Evolutionary conservation across 1,140 invertebrate species (phyloP), one percentile per base, ranked within the genome.

Genomic region (Drosophila sp.): DNA sequence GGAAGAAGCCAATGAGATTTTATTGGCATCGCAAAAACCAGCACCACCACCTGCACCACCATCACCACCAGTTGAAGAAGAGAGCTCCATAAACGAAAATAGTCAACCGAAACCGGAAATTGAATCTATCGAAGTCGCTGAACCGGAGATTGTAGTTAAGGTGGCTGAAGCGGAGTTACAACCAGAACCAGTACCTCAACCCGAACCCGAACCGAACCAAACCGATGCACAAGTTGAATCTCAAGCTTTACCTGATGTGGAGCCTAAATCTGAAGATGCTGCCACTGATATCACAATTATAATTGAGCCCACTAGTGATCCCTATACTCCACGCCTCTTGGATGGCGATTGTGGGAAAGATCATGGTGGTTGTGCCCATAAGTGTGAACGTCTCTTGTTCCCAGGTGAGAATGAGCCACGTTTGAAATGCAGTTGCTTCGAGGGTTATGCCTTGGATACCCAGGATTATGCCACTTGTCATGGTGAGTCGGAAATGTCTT

Each of bases 361-460:
- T 50, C 78, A 70, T 27, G 90, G 90, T 4, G 91, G 90, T 3
- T 92, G 92, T 68, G 90, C 80, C 5, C 92, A 92, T 2, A 82
- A 91, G 23, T 92, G 92, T 57, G 68, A 79, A 57, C 72, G 91
- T 25, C 65, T 92, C 4, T 62, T 91, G 1, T 89, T 80, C 44
- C 82, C 87, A 1, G 79, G 85, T 55, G 91, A 91, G 30, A 89
- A 87, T 55, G 84, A 87, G 11, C 84, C 90, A 10, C 69, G 89
- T 1, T 60, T 90, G 1, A 72, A 80, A 30, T 92, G 92, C 35
- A 80, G 76, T 35, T 92, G 92, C 61, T 70, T 71, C 40, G 55
- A 71, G 3, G 92, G 92, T 1, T 92, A 85, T 57, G 81, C 72
- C 17, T 67, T 92, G 29, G 80, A 92, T 71, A 71, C 76, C 0